Evolutionary conservation across 1,140 invertebrate species (phyloP).

Genomic region (Saccostrea cuccullata): DNA sequence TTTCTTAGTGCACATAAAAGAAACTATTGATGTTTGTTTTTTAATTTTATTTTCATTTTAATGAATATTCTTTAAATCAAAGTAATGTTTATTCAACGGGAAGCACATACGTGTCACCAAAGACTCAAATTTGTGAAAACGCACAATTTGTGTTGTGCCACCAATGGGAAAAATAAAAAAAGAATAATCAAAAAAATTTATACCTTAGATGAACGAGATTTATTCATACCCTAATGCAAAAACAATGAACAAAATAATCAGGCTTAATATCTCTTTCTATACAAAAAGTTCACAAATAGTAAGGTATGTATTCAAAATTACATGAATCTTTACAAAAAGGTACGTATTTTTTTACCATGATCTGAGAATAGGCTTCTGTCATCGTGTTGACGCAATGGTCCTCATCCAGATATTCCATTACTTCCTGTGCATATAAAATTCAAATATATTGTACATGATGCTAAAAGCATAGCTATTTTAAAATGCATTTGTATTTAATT

Average conservation of each 20-base stretch:
- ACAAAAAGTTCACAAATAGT: not conserved
- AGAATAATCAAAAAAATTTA: not conserved
- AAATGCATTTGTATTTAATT: not conserved
- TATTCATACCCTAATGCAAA: not conserved
- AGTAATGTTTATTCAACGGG: no score
- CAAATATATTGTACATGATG: not conserved
- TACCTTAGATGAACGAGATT: not conserved
- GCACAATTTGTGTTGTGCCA: not conserved
- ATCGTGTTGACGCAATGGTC: constrained; percentile 60
- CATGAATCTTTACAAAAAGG: not conserved
- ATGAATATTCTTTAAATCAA: no score
- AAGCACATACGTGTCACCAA: no score
- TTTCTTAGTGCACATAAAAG: no score
- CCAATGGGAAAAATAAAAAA: not conserved
- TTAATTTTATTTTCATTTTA: no score
- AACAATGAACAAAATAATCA: not conserved
- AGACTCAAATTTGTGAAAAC: no score
- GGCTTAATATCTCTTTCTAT: not conserved
- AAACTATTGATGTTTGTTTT: no score
- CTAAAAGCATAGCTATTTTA: not conserved
- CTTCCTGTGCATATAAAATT: constrained; percentile 60
- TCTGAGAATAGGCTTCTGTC: constrained; percentile 54
- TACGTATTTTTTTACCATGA: constrained; percentile 11
- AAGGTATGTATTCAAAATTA: not conserved
- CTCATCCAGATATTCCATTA: constrained; percentile 67